Percentiles rank a stretch among this genome's conserved stretches.
phyloP scores from a whole-genome alignment of 92 coral and sea anemone genomes.

The Virgularia gustaviana region DNA sequence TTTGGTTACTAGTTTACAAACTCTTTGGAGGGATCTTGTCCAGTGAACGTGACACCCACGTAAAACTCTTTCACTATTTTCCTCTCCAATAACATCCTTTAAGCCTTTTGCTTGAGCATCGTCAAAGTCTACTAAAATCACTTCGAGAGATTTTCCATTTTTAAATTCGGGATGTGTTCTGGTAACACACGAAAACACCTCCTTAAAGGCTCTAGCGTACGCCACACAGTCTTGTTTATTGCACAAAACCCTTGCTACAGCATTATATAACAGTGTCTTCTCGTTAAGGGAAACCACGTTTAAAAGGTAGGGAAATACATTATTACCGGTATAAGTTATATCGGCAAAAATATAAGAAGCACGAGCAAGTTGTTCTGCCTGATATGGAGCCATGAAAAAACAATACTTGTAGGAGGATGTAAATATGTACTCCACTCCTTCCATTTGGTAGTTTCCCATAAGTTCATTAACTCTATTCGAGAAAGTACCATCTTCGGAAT shows the following conservation, averaged over 20 bases:
- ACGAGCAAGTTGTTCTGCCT: constrained; percentile 17
- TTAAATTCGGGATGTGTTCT: constrained; percentile 20
- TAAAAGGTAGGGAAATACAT: constrained; percentile 47
- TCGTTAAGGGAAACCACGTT: constrained; percentile 43
- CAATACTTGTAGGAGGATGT: constrained; percentile 39
- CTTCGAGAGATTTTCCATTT: constrained; percentile 23
- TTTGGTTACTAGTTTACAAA: constrained; percentile 21
- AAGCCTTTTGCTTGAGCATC: constrained; percentile 42
- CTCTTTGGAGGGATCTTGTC: constrained; percentile 35
- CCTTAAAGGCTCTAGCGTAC: constrained; percentile 30
- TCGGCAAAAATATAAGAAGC: constrained; percentile 44
- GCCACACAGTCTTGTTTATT: constrained; percentile 45
- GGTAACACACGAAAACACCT: constrained; percentile 35
- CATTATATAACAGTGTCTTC: constrained; percentile 31
- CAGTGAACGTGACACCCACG: constrained; percentile 42
- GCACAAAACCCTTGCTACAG: constrained; percentile 47
- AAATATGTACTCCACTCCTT: constrained; percentile 52
- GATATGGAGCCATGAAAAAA: constrained; percentile 52
- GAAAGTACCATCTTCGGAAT: not conserved
- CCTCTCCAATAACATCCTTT: constrained; percentile 23
- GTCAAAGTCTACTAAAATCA: constrained; percentile 50
- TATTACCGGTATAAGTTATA: constrained; percentile 52
- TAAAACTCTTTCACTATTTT: constrained; percentile 6
- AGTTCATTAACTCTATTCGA: constrained; percentile 35
- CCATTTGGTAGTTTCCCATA: constrained; percentile 57